Conservation (phyloP, 1,140 invertebrate species). For the Heterodera schachtii region DNA sequence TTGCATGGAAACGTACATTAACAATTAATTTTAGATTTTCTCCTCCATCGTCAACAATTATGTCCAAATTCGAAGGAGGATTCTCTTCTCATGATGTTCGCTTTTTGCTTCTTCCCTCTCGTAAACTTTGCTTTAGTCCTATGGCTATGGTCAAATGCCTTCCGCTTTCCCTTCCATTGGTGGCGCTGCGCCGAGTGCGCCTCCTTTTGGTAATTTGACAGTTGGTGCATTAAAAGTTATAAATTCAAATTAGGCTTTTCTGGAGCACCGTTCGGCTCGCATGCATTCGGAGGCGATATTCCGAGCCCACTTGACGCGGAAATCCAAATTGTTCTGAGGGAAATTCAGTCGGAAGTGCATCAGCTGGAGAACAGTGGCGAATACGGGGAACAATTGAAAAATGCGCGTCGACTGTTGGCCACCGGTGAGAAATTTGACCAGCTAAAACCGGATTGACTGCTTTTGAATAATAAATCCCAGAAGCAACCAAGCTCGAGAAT, state of each 20-base stretch:
- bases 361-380: slow-evolving; percentile 42
- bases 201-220: neutral
- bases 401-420: slow-evolving; percentile 44
- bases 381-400: slow-evolving; percentile 54
- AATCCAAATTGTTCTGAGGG: slow-evolving; percentile 46
- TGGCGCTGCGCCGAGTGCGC: neutral
- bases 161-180: neutral
- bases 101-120: neutral
- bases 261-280: neutral
- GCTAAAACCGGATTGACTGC: slow-evolving; percentile 2
- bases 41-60: neutral
- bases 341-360: slow-evolving; percentile 46
- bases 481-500: slow-evolving; percentile 50
- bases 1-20: neutral
- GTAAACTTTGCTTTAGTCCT: neutral
- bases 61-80: neutral
- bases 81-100: neutral
- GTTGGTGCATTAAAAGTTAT: neutral
- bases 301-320: slow-evolving; percentile 48
- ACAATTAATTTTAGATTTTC: slow-evolving; percentile 14
- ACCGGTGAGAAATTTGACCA: slow-evolving; percentile 40
- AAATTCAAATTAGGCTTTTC: neutral
- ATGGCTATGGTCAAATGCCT: neutral
- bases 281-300: slow-evolving; percentile 14
- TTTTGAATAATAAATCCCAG: slow-evolving; percentile 29